Evolutionary conservation across 1,140 invertebrate species (phyloP).

Genomic region (Papilio xuthus): DNA sequence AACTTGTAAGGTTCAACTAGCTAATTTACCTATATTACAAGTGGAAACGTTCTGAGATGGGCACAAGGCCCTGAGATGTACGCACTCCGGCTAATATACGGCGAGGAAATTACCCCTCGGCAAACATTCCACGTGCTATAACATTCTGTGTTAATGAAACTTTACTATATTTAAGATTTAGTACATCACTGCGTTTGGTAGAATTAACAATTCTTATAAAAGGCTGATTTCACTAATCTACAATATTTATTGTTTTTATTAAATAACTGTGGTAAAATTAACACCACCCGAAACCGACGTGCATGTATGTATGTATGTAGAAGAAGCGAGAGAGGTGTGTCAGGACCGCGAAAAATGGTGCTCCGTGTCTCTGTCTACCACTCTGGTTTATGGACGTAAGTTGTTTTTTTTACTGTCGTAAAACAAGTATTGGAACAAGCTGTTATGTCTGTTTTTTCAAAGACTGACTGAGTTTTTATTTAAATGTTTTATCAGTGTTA

Average conservation of each 20-base stretch:
- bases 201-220: neutral
- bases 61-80: neutral
- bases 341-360: too few relatives aligned
- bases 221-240: neutral
- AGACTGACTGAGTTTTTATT: too few relatives aligned
- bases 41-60: slow-evolving; percentile 11
- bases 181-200: slow-evolving; percentile 47
- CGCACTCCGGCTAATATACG: slow-evolving; percentile 51
- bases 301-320: too few relatives aligned
- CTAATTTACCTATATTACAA: slow-evolving; percentile 33
- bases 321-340: too few relatives aligned
- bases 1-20: slow-evolving; percentile 3
- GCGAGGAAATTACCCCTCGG: slow-evolving; percentile 51
- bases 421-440: too few relatives aligned
- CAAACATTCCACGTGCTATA: slow-evolving; percentile 49
- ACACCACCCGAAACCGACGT: too few relatives aligned
- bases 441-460: too few relatives aligned
- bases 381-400: too few relatives aligned
- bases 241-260: too few relatives aligned
- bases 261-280: too few relatives aligned
- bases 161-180: slow-evolving; percentile 53
- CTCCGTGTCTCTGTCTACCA: too few relatives aligned
- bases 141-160: slow-evolving; percentile 45
- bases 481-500: neutral
- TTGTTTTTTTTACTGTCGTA: too few relatives aligned